Evolutionary conservation across 2,888 invertebrate species (phyloP), one percentile per base, ranked within the genome.

Genomic region (Ennomos erosarius): DNA sequence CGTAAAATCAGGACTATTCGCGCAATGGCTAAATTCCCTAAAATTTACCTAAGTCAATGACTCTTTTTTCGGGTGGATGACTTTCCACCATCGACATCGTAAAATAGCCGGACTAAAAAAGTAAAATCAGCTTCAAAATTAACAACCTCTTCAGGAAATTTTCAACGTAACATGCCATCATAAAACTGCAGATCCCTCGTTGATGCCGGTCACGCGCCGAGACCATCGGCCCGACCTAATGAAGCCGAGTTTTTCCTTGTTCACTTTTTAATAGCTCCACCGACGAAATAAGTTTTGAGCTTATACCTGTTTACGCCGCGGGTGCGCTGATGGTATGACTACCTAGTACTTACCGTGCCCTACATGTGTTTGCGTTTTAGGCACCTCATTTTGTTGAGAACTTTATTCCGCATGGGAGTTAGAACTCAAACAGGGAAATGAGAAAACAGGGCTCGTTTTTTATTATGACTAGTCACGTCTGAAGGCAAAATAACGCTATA

Each of bases 231-330:
- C 74, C 71, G 71, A 67, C 70, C 68, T 77, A 79, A 79, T 77
- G 75, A 80, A 78, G 73, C 69, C 68, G 67, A 58, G 64, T 71
- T 67, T 58, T 62, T 67, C 65, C 70, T 67, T 62, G 59, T 59
- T 65, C 65, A 66, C 66, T 72, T 76, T 78, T 78, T 76, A 79
- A 76, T 78, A 72, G 64, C 66, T 67, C 67, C 61, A 59, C 61
- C 50, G 60, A 59, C 60, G 60, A 73, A 71, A 69, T 69, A 70
- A 70, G 67, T 73, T 73, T 69, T 68, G 64, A 45, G 65, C 65
- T 68, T 50, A 63, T 54, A 52, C 57, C 59, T 44, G 59, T 65
- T 66, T 64, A 55, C 48, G 16, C 50, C 55, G 12, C 8, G 44
- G 51, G 48, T 54, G 12, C 9, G 45, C 49, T 51, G 59, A 52